Base-by-base conservation (phyloP, 2,888 invertebrate species). In the Eupithecia abbreviata region DNA sequence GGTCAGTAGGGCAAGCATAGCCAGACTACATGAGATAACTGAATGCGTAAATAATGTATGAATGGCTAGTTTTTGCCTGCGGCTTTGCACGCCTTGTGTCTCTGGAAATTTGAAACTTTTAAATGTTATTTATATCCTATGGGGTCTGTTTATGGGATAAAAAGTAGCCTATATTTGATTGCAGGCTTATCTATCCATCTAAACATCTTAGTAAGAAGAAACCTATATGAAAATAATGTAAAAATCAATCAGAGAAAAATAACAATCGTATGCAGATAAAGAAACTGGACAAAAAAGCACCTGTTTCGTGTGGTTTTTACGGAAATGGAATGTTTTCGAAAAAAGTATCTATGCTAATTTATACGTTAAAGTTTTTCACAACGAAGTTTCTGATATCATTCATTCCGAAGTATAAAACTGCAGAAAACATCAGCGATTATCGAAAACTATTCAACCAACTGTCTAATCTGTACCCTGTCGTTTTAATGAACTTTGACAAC, bases 401-500 rank as follows among this genome's bases (percentile, higher is more conserved):
- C 15, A 51, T 15, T 12, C 10, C 0, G 18, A 58, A 3, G 18
- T 18, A 18, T 2, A 58, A 58, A 58, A 18, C 10, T 58, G 2
- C 6, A 12, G 7, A 55, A 55, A 55, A 2, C 5, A 18, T 18
- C 58, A 18, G n/a, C 9, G 12, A 47, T 9, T 58, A 6, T 7
- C 9, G 10, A 58, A 55, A 55, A 9, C 18, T 18, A 18, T 18
- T 10, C 58, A 58, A 51, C 47, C 45, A 12, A 49, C 51, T 6
- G 7, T 15, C 51, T 3, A 62, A 30, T 30, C 18, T 18, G 47
- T 47, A 10, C 10, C 15, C 15, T 51, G 5, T 62, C 62, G 18
- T 30, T 68, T 43, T 18, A 45, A n/a, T 18, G 9, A 68, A 66
- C 66, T 68, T 13, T 43, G 69, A 49, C 47, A 69, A 69, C 69